Evolutionary conservation across 2,888 invertebrate genomes (phyloP).

Genomic region (Synergus laeviventris): DNA sequence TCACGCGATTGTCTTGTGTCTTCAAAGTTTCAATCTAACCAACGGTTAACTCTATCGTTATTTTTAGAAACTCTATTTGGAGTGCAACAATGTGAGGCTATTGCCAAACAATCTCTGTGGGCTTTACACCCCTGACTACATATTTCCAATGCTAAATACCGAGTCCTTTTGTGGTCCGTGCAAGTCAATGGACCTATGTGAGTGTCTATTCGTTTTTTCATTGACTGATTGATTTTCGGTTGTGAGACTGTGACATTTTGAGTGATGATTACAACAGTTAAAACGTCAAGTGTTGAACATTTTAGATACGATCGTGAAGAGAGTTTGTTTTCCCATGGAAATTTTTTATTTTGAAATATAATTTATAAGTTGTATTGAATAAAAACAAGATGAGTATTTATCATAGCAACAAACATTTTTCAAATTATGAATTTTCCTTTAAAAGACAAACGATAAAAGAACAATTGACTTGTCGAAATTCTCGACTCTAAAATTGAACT

Average conservation of each 20-base stretch:
- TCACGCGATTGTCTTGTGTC: conserved; percentile 40
- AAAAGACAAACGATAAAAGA: background rate
- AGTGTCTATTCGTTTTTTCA: conserved; percentile 22
- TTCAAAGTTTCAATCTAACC: conserved; percentile 38
- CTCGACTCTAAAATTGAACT: background rate
- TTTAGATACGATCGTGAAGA: conserved; percentile 22
- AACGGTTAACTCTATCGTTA: conserved; percentile 49
- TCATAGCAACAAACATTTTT: too few relatives aligned
- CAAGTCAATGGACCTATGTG: conserved; percentile 52
- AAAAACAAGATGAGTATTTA: background rate
- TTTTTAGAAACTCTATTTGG: conserved; percentile 65
- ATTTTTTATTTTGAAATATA: background rate
- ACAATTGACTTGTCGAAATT: background rate
- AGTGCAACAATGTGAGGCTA: conserved; percentile 63
- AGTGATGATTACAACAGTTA: conserved; percentile 16
- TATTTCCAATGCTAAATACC: conserved; percentile 54
- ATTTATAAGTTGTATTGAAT: background rate
- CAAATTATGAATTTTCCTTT: too few relatives aligned
- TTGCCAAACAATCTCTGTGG: conserved; percentile 50
- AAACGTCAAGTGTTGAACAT: background rate
- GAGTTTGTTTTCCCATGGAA: background rate
- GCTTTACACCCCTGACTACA: conserved; percentile 49
- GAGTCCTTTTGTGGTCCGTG: conserved; percentile 50
- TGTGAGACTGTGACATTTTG: conserved; percentile 35
- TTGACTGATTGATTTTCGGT: background rate